These are phyloP conservation scores for Papilio helenus DNA, from an alignment of 1,140 invertebrate species.

Conservation along the genomic window DNA sequence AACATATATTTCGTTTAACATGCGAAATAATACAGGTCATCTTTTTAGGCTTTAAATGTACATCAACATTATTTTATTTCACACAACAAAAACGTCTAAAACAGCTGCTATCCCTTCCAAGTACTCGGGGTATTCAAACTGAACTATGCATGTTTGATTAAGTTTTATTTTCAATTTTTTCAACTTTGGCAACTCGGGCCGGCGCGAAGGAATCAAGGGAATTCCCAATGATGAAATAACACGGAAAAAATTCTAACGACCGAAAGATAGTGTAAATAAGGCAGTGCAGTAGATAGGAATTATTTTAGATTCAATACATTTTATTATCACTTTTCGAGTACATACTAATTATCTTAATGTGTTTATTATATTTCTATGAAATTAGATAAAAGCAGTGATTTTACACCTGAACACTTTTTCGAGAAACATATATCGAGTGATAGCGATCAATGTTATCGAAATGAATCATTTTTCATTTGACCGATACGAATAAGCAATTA, in stretches of 20 bases:
- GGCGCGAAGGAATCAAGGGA: neutral
- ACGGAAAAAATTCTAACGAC: neutral
- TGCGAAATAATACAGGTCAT: too few relatives aligned
- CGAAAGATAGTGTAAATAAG: neutral
- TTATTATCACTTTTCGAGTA: neutral
- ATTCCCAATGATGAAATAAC: neutral
- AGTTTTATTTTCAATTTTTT: too few relatives aligned
- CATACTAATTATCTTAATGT: neutral
- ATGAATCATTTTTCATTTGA: conserved; percentile 14
- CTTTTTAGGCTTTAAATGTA: too few relatives aligned
- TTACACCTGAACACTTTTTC: neutral
- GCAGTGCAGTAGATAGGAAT: neutral
- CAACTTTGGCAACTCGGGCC: too few relatives aligned
- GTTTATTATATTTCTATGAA: neutral
- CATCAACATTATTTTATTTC: too few relatives aligned
- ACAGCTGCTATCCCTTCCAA: too few relatives aligned
- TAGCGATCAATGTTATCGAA: neutral
- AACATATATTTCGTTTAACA: too few relatives aligned
- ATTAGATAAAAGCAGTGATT: neutral
- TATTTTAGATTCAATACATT: neutral
- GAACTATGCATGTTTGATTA: too few relatives aligned
- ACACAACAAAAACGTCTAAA: too few relatives aligned
- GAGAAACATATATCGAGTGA: neutral
- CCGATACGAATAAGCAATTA: conserved; percentile 4
- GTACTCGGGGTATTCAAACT: too few relatives aligned